Conservation (phyloP, 2,113 vertebrate species). For the Nothoprocta pentlandii region DNA sequence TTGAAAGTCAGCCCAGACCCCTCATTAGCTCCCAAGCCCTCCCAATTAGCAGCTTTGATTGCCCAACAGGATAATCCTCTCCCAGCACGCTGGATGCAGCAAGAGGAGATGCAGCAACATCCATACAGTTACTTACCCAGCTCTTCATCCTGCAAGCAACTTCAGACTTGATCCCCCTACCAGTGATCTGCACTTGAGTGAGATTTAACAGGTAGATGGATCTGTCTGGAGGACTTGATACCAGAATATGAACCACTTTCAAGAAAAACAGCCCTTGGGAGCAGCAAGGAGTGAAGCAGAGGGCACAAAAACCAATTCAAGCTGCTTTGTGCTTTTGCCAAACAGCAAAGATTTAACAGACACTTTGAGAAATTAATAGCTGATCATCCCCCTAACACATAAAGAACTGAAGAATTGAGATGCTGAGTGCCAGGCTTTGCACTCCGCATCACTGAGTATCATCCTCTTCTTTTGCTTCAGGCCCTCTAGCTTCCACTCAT, state of each 20-base stretch:
- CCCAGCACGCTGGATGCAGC: background rate
- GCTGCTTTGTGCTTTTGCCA: background rate
- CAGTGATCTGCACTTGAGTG: background rate
- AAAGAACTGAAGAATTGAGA: background rate
- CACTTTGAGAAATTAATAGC: background rate
- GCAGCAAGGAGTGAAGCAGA: background rate
- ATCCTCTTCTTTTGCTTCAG: background rate
- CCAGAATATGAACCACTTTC: fast-evolving
- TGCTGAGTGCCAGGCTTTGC: background rate
- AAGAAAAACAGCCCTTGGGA: background rate
- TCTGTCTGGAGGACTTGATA: fast-evolving
- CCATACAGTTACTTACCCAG: no score
- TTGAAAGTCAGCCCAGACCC: background rate
- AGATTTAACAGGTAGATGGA: background rate
- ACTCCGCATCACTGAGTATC: background rate
- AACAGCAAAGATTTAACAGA: no score
- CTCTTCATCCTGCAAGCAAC: background rate
- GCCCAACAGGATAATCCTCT: background rate
- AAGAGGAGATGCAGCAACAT: background rate
- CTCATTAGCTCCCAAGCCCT: background rate
- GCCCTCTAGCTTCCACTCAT: background rate
- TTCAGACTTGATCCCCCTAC: background rate
- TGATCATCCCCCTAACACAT: fast-evolving
- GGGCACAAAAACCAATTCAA: background rate
- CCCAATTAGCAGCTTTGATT: background rate